Evolutionary conservation across 1,140 invertebrate species (phyloP).

Genomic region (Drosophila quadrilineata): DNA sequence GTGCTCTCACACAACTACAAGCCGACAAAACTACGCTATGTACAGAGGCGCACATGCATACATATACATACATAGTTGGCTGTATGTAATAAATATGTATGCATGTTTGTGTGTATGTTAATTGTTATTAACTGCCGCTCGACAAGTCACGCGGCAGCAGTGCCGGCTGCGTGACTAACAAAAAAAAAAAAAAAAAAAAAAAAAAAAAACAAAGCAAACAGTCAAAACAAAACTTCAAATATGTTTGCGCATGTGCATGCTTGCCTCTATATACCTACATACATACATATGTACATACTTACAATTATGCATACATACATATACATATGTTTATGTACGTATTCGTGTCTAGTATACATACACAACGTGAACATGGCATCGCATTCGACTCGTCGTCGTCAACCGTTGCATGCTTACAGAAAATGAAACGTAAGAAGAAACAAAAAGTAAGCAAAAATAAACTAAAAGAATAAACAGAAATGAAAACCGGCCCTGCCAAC

Average conservation of each 20-base stretch:
- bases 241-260: constrained; percentile 11
- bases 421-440: constrained; percentile 45
- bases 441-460: constrained; percentile 25
- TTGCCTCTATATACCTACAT: not conserved
- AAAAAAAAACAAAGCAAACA: constrained; percentile 35
- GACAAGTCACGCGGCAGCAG: constrained; percentile 46
- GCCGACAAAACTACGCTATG: not conserved
- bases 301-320: not conserved
- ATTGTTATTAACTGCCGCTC: constrained; percentile 38
- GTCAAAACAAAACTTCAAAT: constrained; percentile 47
- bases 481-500: constrained; percentile 55
- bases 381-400: constrained; percentile 4
- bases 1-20: constrained; percentile 5
- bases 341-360: constrained; percentile 39
- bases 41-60: not conserved
- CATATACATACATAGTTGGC: not conserved
- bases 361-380: constrained; percentile 11
- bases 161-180: constrained; percentile 48
- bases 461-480: constrained; percentile 4
- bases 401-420: constrained; percentile 45
- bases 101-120: constrained; percentile 32
- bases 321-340: not conserved
- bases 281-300: not conserved
- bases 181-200: constrained; percentile 37
- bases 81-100: constrained; percentile 2